A percentile compares a stretch with the other conserved stretches of the same genome.
Conservation (phyloP, 2,797 vertebrate genomes). For the Tragopan temminckii region DNA sequence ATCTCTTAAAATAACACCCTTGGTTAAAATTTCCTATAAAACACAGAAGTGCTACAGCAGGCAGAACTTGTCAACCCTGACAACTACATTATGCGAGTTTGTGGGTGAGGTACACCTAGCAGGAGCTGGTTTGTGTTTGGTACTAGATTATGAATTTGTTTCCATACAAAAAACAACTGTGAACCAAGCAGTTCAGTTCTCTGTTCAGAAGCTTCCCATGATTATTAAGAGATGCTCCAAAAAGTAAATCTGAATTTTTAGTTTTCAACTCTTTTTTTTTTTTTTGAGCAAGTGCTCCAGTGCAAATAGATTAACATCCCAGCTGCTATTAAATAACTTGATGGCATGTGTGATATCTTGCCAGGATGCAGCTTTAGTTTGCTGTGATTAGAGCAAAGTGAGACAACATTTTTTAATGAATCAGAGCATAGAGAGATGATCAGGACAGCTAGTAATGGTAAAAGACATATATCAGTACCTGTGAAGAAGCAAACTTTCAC, state of each 20-base stretch:
- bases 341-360: background rate
- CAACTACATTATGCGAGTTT: slow-evolving; percentile 74
- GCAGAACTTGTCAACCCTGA: slow-evolving; percentile 72
- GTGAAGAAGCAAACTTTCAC: background rate
- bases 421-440: background rate
- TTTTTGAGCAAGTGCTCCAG: background rate
- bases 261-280: background rate
- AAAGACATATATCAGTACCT: background rate
- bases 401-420: background rate
- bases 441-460: background rate
- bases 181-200: background rate
- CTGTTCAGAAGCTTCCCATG: background rate
- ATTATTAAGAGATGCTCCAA: background rate
- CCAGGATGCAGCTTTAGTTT: background rate
- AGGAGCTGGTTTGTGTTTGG: slow-evolving; percentile 45
- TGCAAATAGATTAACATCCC: background rate
- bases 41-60: slow-evolving; percentile 59
- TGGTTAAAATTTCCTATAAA: slow-evolving; percentile 80
- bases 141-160: slow-evolving; percentile 41
- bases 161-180: background rate
- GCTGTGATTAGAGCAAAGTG: background rate
- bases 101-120: slow-evolving; percentile 30
- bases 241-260: background rate
- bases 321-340: background rate
- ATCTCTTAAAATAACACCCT: slow-evolving; percentile 85